Base-by-base conservation (phyloP, 2,113 vertebrate species). In the Aldabrachelys gigantea region DNA sequence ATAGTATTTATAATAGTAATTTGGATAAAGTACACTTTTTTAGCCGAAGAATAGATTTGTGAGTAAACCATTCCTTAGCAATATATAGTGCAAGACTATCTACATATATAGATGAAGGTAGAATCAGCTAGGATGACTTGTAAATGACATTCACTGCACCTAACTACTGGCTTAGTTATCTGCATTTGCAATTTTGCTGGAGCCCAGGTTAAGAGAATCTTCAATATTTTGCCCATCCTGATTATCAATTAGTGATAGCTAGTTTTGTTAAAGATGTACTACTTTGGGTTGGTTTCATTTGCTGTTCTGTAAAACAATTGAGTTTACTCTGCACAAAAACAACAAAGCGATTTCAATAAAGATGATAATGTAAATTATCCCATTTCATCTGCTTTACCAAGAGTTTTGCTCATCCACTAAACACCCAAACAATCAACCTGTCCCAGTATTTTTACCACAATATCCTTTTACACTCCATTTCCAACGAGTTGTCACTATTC, bases 21-120 rank as follows among this genome's bases (percentile, higher is more conserved):
- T 41, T 76, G 47, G 35, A 44, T n/a, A 56, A 49, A 16, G 54
- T 44, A 78, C 54, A 14, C 9, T 35, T 78, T 57, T 57, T 57
- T 80, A 81, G 83, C 8, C 25, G 16, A 44, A 3, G 85, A 8
- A 11, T 13, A 24, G 25, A 25, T n/a, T 87, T 35, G 6, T 19
- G 59, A 54, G 89, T 25, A 52, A 87, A 21, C 16, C 35, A 21
- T 0, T 21, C 3, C 31, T 19, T 4, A 80, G 16, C 72, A 1
- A 47, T 76, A 13, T 27, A 53, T 80, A 69, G 38, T 1, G 3
- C 41, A 84, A 21, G 80, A 78, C 27, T 62, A 54, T 6, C 1
- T 8, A 1, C 2, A 81, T 29, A 19, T 47, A 25, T 3, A n/a
- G 0, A 12, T 0, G 49, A 3, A 85, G 50, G 47, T 35, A 76